Base-by-base conservation (phyloP, 2,888 invertebrate species). In the Entomobrya proxima region DNA sequence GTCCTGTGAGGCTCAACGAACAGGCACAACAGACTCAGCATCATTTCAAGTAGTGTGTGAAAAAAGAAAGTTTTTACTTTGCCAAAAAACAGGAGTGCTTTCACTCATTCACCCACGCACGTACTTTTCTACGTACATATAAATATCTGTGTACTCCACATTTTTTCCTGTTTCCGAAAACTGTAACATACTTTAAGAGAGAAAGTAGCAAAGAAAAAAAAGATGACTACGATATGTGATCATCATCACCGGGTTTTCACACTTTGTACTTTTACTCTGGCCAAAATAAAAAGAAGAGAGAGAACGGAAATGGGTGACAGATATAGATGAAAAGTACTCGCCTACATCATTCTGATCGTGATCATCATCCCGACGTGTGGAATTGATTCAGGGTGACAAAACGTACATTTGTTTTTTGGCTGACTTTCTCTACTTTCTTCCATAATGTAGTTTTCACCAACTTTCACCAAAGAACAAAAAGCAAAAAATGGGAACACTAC, bases 381-480 rank as follows among this genome's bases (percentile, higher is more conserved):
- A 74, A 74, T 74, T 74, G 74, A 74, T 74, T 74, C 74, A 74
- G 52, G 44, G 5, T 74, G 50, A 74, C 74, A 74, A 74, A 32
- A 74, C 30, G 18, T 61, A 61, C 61, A 61, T 61, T 61, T 61
- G 61, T 61, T 50, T 58, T 24, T 58, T 74, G 52, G 52, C 52
- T 74, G 52, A 52, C 74, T 74, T 74, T 74, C 24, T 15, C n/a
- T 15, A 44, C 32, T 61, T 61, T 61, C n/a, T 61, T 61, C 13
- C 30, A 61, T 61, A 61, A 61, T 61, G 61, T 61, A 61, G n/a
- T 15, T 61, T 61, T 32, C 61, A 30, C 9, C 4, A 61, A 61
- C 61, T 61, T 61, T 61, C n/a, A 11, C 0, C 9, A 61, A 6
- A 32, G 11, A n/a, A 21, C 2, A 6, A 30, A n/a, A 4, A 32